Base-by-base conservation (phyloP, 2,113 vertebrate genomes). In the Strigops habroptila region DNA sequence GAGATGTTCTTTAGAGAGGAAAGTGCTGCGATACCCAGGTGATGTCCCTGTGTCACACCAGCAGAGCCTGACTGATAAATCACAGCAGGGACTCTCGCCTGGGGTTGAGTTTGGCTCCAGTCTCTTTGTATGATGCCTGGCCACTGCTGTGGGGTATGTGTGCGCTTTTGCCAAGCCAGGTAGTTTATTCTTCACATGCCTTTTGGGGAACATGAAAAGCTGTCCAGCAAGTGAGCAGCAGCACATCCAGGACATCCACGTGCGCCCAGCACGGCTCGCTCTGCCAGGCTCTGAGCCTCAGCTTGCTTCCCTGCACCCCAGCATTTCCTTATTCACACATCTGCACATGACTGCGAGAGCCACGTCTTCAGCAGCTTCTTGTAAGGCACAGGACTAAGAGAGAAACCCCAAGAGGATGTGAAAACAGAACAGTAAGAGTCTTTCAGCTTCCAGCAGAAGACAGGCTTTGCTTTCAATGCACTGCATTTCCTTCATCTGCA, bases 341-440 rank as follows among this genome's bases (percentile, higher is more conserved):
- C 35, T 0, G 0, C 11, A 6, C 69, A 33, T 41, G n/a, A 53
- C 51, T 71, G 33, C 1, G 18, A 90, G 49, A 91, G 68, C 43
- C 81, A 67, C 0, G 0, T 31, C 73, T 92, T 87, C 90, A 92
- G 75, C 74, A 93, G 81, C 67, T 94, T 93, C 85, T 91, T 1
- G 0, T 62, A 65, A 85, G 55, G 64, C 91, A 88, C 23, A 59
- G 37, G 28, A 83, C 57, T 75, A 52, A 73, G 49, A 91, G 39
- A 74, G 73, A 90, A 97, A 43, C 37, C 49, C 68, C 73, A 88
- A 63, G 88, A 91, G 91, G 89, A 93, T 59, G 49, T 65, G 77
- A 85, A 95, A 96, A 95, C 64, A 79, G 82, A 80, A 91, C 64
- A 28, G 23, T 35, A 75, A 75, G 55, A 55, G 31, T 83, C 71